Base-by-base conservation (phyloP, 2,113 vertebrate genomes). In the Bujurquina vittata region DNA sequence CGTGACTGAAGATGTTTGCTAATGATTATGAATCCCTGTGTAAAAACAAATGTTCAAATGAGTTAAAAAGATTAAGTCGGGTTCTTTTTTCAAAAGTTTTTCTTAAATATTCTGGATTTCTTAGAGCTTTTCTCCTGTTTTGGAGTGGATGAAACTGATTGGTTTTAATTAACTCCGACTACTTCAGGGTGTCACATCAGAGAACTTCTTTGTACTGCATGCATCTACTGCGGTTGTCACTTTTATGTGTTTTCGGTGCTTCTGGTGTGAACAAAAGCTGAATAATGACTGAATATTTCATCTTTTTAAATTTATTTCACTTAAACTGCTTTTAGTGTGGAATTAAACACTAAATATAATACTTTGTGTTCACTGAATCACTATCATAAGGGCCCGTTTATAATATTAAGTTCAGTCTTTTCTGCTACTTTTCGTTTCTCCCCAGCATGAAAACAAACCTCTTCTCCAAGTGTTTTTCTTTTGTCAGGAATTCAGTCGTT, bases 1-100 rank as follows among this genome's bases (percentile, higher is more conserved):
- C 4, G 18, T 29, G 43, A 23, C 43, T 31, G 17, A 72, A 29
- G 65, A 72, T 18, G 8, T 26, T 3, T 72, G 20, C 63, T 72
- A 52, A 72, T 72, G 52, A 31, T 12, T 52, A 52, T 46, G 65
- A 69, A 49, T 31, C 65, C 12, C 65, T 31, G 3, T 31, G 65
- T 72, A 31, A 0, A 52, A 31, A 0, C 17, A 31, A 3, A 52
- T 52, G 0, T n/a, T 49, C 15, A 49, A 17, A 49, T 5, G 5
- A 17, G 46, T 7, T 49, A 17, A 49, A 49, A 17, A 49, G 15
- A 17, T 49, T 17, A 49, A 17, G 46, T 43, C 4, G 10, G 3
- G 10, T 10, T 43, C 11, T 12, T 43, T 43, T 40, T 12, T 43
- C 11, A 12, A 43, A 10, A 43, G 4, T 43, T 14, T 43, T 43